These are phyloP conservation scores for Crax fasciolata DNA, from an alignment of 2,797 vertebrate genomes.

Conservation along the genomic window DNA sequence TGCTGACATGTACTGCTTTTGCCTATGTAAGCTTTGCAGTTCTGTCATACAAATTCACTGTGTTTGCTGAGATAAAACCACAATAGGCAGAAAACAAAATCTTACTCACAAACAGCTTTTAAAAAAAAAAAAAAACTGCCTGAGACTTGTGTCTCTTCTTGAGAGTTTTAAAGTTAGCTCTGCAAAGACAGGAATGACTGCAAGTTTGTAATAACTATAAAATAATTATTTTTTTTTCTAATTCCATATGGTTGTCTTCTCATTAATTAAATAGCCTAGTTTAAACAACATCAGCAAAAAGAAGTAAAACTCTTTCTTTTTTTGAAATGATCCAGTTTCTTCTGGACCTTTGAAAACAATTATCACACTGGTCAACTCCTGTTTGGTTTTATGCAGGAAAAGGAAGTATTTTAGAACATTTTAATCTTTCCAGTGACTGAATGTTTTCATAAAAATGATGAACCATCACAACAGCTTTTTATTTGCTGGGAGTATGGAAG, in stretches of 20 bases:
- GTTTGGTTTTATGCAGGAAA: slow-evolving; percentile 13
- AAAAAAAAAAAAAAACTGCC: background rate
- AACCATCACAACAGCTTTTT: slow-evolving; percentile 6
- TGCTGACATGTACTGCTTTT: background rate
- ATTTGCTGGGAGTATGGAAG: background rate
- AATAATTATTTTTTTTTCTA: background rate
- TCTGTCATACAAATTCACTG: background rate
- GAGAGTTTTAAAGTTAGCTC: background rate
- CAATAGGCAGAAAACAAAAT: background rate
- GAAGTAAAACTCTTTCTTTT: background rate
- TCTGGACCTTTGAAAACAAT: background rate
- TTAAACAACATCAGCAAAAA: background rate
- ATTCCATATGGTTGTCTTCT: background rate
- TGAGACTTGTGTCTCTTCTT: background rate
- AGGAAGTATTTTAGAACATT: slow-evolving; percentile 27
- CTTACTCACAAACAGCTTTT: background rate
- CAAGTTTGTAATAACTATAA: background rate
- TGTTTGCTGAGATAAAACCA: background rate
- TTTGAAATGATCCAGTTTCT: background rate
- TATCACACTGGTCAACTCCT: background rate
- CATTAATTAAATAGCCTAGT: background rate
- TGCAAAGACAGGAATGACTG: background rate
- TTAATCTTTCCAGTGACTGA: slow-evolving; percentile 28
- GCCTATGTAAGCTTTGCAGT: background rate
- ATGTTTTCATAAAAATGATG: slow-evolving; percentile 16